phyloP scores from a whole-genome alignment of 2,797 vertebrate species.

The Chaetophractus vellerosus region DNA sequence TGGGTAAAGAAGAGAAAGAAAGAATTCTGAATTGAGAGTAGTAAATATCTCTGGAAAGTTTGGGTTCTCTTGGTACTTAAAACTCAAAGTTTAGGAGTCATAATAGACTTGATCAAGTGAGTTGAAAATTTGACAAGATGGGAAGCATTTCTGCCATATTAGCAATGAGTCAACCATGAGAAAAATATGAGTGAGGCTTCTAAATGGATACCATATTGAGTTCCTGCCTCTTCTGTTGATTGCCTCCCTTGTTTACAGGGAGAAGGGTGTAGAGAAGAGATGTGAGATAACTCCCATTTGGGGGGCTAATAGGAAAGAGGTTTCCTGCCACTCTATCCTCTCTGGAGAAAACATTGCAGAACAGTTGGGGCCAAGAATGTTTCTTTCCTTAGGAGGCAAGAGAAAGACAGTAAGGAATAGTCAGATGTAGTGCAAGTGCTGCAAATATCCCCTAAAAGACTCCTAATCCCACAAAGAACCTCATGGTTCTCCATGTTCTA shows the following conservation, averaged over 20 bases:
- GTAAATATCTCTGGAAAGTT: slow-evolving; percentile 42
- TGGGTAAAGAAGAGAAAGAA: slow-evolving; percentile 57
- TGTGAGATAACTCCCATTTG: too few species aligned
- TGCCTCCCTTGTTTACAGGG: neutral
- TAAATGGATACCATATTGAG: neutral
- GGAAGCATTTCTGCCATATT: neutral
- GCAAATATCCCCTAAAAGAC: neutral
- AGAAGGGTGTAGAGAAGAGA: neutral
- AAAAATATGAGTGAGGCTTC: neutral
- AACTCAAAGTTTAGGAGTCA: neutral
- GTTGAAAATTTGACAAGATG: neutral
- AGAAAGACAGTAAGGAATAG: neutral
- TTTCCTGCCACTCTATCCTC: neutral
- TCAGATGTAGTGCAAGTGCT: neutral
- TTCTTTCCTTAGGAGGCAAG: neutral
- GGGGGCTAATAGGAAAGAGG: neutral
- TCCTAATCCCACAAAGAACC: neutral
- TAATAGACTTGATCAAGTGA: neutral
- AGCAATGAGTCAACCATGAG: neutral
- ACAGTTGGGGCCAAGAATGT: neutral
- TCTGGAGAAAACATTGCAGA: neutral
- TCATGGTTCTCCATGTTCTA: neutral
- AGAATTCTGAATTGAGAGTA: slow-evolving; percentile 36
- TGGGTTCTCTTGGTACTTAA: neutral
- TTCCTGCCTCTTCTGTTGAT: neutral